A percentile compares a stretch with the other conserved stretches of the same genome.
Evolutionary conservation across 1,140 invertebrate genomes (phyloP).

Genomic region (Ridgeia piscesae): DNA sequence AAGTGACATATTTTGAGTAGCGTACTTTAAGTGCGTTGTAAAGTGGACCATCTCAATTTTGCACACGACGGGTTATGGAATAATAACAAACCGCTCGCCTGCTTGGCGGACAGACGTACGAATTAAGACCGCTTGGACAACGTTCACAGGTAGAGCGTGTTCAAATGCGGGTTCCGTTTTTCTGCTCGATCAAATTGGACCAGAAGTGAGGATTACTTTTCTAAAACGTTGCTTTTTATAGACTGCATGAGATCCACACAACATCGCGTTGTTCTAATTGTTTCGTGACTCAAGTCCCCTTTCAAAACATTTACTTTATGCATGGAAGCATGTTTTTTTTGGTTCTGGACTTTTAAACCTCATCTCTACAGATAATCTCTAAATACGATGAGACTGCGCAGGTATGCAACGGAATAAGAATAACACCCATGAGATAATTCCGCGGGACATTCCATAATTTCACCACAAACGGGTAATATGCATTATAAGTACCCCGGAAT

Average conservation of each 20-base stretch:
- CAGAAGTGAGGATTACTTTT: background rate
- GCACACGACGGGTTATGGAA: background rate
- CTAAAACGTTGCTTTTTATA: background rate
- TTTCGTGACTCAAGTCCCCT: background rate
- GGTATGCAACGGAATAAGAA: background rate
- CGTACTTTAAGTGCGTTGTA: background rate
- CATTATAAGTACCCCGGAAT: background rate
- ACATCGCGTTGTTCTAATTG: background rate
- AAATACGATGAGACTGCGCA: background rate
- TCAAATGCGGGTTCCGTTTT: background rate
- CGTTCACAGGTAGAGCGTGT: background rate
- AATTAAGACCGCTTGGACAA: background rate
- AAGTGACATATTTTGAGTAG: background rate
- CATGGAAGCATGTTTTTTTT: background rate
- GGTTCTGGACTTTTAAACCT: background rate
- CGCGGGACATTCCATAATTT: background rate
- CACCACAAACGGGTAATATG: background rate
- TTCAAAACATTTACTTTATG: background rate
- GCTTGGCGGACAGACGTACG: background rate
- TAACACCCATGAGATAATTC: background rate
- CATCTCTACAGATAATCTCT: background rate
- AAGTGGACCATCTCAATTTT: background rate
- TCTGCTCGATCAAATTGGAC: background rate
- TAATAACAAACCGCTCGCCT: background rate
- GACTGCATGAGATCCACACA: background rate